Conservation (phyloP, 2,113 vertebrate species). For the Actenoides lindsayi region DNA sequence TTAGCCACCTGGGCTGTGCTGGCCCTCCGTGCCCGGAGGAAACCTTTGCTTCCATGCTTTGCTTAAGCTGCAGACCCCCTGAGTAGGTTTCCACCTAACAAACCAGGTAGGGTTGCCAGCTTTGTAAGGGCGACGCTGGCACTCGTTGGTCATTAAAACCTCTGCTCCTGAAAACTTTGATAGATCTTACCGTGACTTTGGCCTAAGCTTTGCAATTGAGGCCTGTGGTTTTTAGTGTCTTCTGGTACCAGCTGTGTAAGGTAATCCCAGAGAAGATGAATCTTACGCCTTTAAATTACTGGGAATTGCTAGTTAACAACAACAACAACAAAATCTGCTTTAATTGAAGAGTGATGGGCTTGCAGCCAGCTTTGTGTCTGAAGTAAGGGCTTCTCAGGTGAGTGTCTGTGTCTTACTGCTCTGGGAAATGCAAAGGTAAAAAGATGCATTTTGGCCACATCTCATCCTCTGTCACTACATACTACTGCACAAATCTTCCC, state of each 20-base stretch:
- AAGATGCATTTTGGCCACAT: not conserved
- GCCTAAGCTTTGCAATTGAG: not conserved
- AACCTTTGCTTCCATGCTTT: not conserved
- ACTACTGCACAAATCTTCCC: not conserved
- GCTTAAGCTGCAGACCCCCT: not conserved
- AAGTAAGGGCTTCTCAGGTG: not conserved
- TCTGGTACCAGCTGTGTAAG: not conserved
- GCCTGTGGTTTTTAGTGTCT: not conserved
- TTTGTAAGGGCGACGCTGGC: not conserved
- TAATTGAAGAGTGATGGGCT: not conserved
- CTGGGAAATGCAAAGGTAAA: not conserved
- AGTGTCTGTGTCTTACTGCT: not conserved
- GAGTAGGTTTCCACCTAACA: rapidly evolving
- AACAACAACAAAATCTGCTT: not conserved
- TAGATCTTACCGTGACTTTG: not conserved
- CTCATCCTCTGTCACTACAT: not conserved
- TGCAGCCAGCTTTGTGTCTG: not conserved
- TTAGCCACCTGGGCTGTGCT: conserved; percentile 10
- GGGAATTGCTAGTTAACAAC: not conserved
- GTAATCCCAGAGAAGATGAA: not conserved
- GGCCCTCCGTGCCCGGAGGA: not conserved
- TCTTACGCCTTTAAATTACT: not conserved
- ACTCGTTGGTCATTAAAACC: not conserved
- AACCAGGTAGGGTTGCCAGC: not conserved
- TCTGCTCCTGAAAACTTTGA: not conserved